A percentile compares a stretch with the other conserved stretches of the same genome.
These are phyloP conservation scores for Pammene aurita DNA, from an alignment of 2,888 invertebrate genomes.

Conservation along the genomic window DNA sequence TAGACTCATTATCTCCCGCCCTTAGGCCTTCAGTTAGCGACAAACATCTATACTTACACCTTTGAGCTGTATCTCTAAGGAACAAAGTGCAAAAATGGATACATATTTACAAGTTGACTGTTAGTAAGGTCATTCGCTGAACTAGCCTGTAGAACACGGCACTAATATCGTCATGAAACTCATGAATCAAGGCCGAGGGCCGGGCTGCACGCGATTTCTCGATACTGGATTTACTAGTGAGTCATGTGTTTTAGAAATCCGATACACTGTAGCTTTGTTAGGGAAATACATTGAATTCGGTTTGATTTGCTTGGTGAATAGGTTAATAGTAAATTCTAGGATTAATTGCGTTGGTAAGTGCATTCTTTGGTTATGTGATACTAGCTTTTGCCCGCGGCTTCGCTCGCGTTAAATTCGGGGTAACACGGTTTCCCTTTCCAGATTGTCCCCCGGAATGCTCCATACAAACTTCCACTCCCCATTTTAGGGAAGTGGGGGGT, in stretches of 20 bases:
- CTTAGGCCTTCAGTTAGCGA: too few species aligned
- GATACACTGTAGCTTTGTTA: neutral
- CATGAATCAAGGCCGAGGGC: constrained; percentile 39
- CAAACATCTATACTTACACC: neutral
- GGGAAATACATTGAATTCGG: neutral
- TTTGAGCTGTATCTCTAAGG: neutral
- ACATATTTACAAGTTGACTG: constrained; percentile 6
- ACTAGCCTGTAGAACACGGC: constrained; percentile 33
- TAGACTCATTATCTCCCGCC: too few species aligned
- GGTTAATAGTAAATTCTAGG: too few species aligned
- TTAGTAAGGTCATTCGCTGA: constrained; percentile 29
- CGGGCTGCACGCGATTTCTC: constrained; percentile 50
- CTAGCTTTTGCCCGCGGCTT: too few species aligned
- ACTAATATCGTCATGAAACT: constrained; percentile 21
- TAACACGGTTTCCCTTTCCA: too few species aligned
- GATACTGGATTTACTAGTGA: constrained; percentile 47
- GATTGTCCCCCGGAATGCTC: too few species aligned
- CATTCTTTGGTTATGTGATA: too few species aligned
- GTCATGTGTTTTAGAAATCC: constrained; percentile 42
- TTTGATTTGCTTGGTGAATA: neutral
- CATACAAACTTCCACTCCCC: too few species aligned
- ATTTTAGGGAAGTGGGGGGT: too few species aligned
- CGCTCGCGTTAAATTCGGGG: too few species aligned
- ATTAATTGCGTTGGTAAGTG: too few species aligned
- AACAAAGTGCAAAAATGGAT: neutral